Base-by-base conservation (phyloP, 2,888 invertebrate genomes). In the Aporophyla nigra region DNA sequence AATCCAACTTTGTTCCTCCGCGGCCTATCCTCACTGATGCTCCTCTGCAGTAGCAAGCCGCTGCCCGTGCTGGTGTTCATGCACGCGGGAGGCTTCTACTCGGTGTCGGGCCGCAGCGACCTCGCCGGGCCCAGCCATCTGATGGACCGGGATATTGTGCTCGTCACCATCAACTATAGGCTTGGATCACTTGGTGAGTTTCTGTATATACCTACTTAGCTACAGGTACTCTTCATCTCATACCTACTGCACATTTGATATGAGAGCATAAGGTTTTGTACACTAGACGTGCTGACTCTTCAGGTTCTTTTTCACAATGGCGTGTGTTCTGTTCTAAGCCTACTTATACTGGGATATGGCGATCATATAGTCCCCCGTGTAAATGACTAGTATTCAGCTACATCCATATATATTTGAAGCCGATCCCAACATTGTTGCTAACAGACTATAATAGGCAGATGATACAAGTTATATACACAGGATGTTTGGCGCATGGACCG, bases 1-100 rank as follows among this genome's bases (percentile, higher is more conserved):
- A 24, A 16, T 49, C 5, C 19, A 9, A 24, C 7, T 24, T 71
- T 33, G 14, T 21, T 27, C 19, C 2, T 54, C 0, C 14, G 9
- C 27, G 0, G 10, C 1, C 5, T 3, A 12, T 54, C 12, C 74
- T 61, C 27, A 61, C 1, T 5, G 43, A 9, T 51, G 33, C 5
- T 66, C 0, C 53, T 61, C 67, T 74, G 5, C 78, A 92, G 91
- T 16, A 94, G 80, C 12, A 69, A 85, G 5, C 88, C 73, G 0
- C 87, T 93, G 19, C 98, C 98, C 0, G 98, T 98, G 1, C 91
- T 98, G 14, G 97, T 98, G 3, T 98, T 96, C 92, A 96, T 98
- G 81, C 98, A 98, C 92, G 97, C 97, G 0, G 98, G 98, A 0
- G 98, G 97, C 14, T 98, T 97, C 92, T 97, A 97, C 91, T 95